These are phyloP conservation scores for Rhodeus uyekii DNA, from an alignment of 2,797 vertebrate genomes.

Conservation along the genomic window DNA sequence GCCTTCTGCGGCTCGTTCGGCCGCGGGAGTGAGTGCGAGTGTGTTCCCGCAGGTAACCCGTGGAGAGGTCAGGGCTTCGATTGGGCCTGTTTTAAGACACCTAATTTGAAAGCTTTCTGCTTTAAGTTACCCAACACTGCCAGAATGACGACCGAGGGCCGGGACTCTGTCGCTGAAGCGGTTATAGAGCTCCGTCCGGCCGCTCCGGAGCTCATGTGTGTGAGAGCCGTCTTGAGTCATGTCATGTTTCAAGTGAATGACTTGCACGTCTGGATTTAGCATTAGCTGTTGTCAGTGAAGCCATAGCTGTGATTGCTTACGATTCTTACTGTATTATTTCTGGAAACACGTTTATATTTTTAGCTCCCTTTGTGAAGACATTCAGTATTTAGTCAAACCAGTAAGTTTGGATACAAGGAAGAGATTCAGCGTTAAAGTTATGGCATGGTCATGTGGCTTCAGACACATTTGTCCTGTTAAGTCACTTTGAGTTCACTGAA, in stretches of 20 bases:
- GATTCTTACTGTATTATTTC: neutral
- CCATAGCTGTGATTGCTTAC: conserved; percentile 20
- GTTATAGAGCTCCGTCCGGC: neutral
- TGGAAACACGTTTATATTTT: neutral
- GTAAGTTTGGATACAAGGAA: conserved; percentile 12
- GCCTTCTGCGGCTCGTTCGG: conserved; percentile 34
- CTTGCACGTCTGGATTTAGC: conserved; percentile 61
- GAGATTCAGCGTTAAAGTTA: conserved; percentile 14
- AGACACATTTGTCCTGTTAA: conserved; percentile 9
- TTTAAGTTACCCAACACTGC: neutral
- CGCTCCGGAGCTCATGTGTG: conserved; percentile 31
- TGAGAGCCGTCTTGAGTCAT: conserved; percentile 52
- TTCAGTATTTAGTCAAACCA: neutral
- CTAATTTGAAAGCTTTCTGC: conserved; percentile 3
- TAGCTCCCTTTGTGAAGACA: neutral
- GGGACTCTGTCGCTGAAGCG: neutral
- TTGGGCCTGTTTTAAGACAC: conserved; percentile 9
- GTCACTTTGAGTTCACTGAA: conserved; percentile 14
- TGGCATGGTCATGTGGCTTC: conserved; percentile 23
- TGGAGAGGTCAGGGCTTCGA: conserved; percentile 70
- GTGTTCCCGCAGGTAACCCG: conserved; percentile 66
- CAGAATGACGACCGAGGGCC: neutral
- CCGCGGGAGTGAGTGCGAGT: conserved; percentile 27
- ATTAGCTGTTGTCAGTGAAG: conserved; percentile 42
- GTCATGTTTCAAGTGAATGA: conserved; percentile 58